Percentiles rank a stretch among this genome's conserved stretches.
Conservation (phyloP, 2,113 vertebrate species). For the Coracopsis vasa region DNA sequence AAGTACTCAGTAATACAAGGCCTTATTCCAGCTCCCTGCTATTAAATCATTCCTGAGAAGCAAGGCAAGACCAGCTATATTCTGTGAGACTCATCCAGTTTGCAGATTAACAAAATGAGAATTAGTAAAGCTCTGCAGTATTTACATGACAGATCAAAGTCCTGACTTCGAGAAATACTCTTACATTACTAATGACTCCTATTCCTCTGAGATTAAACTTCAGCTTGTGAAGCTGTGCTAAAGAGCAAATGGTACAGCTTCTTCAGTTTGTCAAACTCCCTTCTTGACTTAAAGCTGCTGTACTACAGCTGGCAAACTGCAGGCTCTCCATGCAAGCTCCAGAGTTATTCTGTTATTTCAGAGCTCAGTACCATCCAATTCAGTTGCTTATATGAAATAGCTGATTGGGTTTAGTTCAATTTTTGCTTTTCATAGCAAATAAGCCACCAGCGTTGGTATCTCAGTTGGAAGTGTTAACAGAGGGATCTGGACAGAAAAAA, state of each 20-base stretch:
- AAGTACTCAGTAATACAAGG: background rate
- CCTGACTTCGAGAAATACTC: slow-evolving; percentile 18
- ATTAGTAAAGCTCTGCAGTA: slow-evolving; percentile 52
- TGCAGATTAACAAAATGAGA: slow-evolving; percentile 62
- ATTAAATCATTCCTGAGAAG: slow-evolving; percentile 1
- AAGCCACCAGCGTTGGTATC: background rate
- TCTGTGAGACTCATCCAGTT: slow-evolving; percentile 17
- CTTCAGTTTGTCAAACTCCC: slow-evolving; percentile 40
- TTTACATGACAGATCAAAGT: slow-evolving; percentile 64
- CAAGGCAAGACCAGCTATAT: background rate
- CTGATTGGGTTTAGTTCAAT: background rate
- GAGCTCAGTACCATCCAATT: background rate
- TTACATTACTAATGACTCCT: slow-evolving; percentile 53
- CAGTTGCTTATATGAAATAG: background rate
- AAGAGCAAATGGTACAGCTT: slow-evolving; percentile 42
- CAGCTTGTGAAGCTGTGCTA: slow-evolving; percentile 23
- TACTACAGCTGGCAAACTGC: background rate
- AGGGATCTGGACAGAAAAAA: background rate
- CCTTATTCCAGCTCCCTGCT: background rate
- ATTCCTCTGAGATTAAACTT: slow-evolving; percentile 55
- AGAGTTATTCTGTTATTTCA: background rate
- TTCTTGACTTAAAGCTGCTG: slow-evolving; percentile 24
- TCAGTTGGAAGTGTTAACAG: background rate
- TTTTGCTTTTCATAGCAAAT: background rate
- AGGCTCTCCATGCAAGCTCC: background rate